phyloP scores from a whole-genome alignment of 2,113 vertebrate genomes.

The Saguinus imperator region DNA sequence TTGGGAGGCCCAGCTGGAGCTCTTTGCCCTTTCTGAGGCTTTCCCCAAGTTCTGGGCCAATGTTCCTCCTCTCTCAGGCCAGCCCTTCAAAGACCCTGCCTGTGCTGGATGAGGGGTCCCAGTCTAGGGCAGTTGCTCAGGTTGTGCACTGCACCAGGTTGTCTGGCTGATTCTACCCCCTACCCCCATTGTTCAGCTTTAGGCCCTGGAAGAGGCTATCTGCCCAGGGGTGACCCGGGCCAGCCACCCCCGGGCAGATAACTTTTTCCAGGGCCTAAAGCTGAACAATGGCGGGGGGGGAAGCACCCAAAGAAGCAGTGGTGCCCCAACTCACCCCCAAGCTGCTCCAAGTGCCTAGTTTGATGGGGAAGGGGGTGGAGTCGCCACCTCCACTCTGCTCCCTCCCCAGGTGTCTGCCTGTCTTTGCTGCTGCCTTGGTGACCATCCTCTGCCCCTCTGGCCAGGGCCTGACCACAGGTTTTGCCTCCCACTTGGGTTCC shows the following conservation, averaged over 20 bases:
- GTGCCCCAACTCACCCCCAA: rapidly evolving
- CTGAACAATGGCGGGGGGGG: no score
- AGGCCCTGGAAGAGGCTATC: neutral
- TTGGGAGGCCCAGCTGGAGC: neutral
- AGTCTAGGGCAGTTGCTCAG: neutral
- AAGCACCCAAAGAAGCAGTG: neutral
- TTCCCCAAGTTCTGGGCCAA: neutral
- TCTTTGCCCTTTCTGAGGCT: neutral
- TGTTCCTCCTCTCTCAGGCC: rapidly evolving
- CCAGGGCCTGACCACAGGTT: neutral
- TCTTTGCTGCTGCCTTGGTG: neutral
- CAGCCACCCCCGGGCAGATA: no score
- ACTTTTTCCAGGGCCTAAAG: no score
- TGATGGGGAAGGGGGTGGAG: no score
- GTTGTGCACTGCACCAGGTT: neutral
- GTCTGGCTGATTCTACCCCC: neutral
- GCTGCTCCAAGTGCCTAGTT: neutral
- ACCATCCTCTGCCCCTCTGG: neutral
- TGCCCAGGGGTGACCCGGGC: neutral
- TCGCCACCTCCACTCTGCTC: neutral
- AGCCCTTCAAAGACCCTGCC: neutral
- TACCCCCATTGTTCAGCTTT: neutral
- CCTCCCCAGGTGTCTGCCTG: neutral
- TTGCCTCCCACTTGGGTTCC: neutral
- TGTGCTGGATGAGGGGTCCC: neutral